A percentile compares a stretch with the other conserved stretches of the same genome.
Evolutionary conservation across 2,113 vertebrate genomes (phyloP).

Genomic region (Anthoscopus minutus): DNA sequence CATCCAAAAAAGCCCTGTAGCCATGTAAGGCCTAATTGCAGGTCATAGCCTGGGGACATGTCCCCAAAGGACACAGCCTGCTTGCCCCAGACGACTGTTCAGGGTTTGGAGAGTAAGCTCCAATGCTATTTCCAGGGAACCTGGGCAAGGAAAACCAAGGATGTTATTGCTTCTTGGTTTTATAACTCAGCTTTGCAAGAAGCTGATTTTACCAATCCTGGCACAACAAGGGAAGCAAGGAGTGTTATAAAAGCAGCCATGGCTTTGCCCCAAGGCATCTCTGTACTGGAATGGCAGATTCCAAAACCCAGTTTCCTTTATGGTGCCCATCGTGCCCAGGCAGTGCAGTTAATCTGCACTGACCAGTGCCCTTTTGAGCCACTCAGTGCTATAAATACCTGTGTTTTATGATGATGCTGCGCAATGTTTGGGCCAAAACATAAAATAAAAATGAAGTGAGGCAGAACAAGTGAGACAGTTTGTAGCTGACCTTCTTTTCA

Average conservation of each 20-base stretch:
- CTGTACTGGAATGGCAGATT: not conserved
- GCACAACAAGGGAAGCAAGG: not conserved
- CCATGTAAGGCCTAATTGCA: not conserved
- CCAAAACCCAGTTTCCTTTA: not conserved
- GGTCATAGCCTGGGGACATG: not conserved
- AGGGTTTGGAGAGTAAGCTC: not conserved
- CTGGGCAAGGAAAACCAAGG: not conserved
- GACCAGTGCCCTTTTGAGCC: not conserved
- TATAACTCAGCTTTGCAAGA: not conserved
- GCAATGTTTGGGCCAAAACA: not conserved
- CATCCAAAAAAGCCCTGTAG: not conserved
- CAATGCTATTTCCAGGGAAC: not conserved
- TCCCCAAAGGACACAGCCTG: not conserved
- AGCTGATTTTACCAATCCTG: not conserved
- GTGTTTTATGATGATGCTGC: not conserved
- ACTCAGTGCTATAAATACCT: not conserved
- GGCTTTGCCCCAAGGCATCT: not conserved
- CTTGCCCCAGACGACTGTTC: not conserved
- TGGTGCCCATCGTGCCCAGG: not conserved
- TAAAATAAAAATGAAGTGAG: not conserved
- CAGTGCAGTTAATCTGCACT: not conserved
- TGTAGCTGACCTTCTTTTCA: not conserved
- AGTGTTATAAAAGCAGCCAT: not conserved
- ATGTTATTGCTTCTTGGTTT: not conserved
- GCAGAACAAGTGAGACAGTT: not conserved